Evolutionary conservation across 2,888 invertebrate genomes (phyloP), one percentile per base, ranked within the genome.

Genomic region (Diadromus collaris): DNA sequence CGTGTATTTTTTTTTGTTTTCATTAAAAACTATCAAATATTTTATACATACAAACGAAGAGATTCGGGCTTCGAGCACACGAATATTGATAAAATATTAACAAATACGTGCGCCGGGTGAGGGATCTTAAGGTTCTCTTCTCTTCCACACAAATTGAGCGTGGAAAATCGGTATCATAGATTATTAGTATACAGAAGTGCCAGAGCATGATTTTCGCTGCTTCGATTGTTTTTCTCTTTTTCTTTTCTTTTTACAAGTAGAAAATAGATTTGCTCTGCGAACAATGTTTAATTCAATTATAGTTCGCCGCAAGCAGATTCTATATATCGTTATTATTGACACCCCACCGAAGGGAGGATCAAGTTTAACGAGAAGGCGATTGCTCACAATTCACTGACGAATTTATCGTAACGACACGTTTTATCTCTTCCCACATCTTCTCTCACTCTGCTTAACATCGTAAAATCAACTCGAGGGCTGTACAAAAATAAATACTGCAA

Each of bases 401-500:
- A 41, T 56, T 24, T 56, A n/a, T 13, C 54, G 29, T 27, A 13
- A n/a, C 54, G 19, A 27, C 38, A 41, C 51, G 51, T 73, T 24
- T 70, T 34, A 48, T 78, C 51, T 73, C 32, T 16, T 51, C 24
- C 54, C 6, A 2, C 19, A 32, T 54, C 51, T 73, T 65, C 24
- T 56, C 27, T 56, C 29, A 56, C 19, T 69, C 32, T 38, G 58
- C 68, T 64, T 64, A 68, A 68, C 64, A 65, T 68, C 56, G 68
- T 75, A 75, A 83, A 83, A 63, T 83, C 80, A 86, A 86, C 81
- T 83, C 81, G 83, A 85, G 83, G 80, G 80, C 88, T 90, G 87
- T 89, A 89, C 88, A 89, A 89, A 89, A 89, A 89, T 89, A 90
- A 90, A 89, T 88, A 89, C 85, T 85, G 86, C 85, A 85, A 85